These are phyloP conservation scores for Stomatorhinus walkeri DNA, from an alignment of 2,797 vertebrate genomes.

Conservation along the genomic window DNA sequence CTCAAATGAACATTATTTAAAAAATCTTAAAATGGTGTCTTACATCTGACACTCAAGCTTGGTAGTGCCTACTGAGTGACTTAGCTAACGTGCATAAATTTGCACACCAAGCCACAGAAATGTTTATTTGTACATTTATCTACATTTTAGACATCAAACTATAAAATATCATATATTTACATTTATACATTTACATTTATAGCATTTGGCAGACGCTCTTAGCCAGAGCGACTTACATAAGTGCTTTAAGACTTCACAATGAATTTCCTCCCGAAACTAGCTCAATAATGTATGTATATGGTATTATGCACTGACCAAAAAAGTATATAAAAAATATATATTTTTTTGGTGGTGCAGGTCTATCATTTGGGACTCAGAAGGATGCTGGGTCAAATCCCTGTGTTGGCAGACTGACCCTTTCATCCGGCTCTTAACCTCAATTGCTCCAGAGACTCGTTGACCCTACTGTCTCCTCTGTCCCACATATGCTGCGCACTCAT, in stretches of 20 bases:
- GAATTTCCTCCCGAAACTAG: no score
- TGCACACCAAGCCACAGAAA: background rate
- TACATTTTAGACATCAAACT: background rate
- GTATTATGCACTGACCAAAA: background rate
- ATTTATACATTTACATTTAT: no score
- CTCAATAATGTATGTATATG: no score
- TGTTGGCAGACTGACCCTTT: background rate
- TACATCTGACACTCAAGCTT: background rate
- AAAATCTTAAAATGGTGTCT: background rate
- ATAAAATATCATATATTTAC: background rate
- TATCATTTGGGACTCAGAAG: background rate
- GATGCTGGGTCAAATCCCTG: background rate
- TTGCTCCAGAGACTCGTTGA: background rate
- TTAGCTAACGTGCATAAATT: background rate
- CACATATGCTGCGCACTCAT: background rate
- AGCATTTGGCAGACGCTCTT: no score
- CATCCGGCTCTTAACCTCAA: background rate
- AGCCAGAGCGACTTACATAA: no score
- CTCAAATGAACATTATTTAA: background rate
- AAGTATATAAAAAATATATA: background rate
- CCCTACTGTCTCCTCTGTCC: background rate
- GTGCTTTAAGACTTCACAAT: no score
- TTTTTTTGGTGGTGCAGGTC: background rate
- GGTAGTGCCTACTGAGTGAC: background rate
- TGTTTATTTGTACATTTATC: background rate